Conservation (phyloP, 2,888 invertebrate species). For the Stenodema calcarata region DNA sequence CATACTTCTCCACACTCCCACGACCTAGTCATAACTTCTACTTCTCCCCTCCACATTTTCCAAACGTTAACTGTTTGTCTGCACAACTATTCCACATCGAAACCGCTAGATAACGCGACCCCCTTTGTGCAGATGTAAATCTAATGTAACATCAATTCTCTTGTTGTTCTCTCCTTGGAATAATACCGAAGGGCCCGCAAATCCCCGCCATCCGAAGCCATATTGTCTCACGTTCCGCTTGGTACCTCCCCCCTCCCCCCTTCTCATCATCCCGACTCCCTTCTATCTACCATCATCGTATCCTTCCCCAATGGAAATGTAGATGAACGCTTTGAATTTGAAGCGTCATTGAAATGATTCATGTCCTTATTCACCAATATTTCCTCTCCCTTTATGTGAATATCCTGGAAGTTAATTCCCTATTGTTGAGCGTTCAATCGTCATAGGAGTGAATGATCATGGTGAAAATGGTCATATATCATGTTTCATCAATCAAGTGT, state of each 20-base stretch:
- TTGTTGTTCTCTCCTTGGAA: conserved; percentile 26
- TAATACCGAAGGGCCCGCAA: conserved; percentile 22
- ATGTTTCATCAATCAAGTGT: too few species aligned
- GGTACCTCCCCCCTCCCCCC: not conserved
- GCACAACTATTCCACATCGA: conserved; percentile 28
- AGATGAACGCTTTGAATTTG: not conserved
- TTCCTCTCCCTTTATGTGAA: too few species aligned
- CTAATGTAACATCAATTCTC: conserved; percentile 28
- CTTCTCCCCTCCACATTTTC: not conserved
- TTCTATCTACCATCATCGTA: not conserved
- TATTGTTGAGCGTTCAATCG: too few species aligned
- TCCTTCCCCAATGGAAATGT: not conserved
- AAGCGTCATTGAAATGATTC: not conserved
- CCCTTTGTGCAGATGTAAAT: conserved; percentile 19
- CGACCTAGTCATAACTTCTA: conserved; percentile 20
- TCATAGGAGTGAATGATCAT: too few species aligned
- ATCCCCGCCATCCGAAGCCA: not conserved
- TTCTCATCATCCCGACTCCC: not conserved
- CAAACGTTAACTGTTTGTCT: conserved; percentile 6
- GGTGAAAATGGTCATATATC: too few species aligned
- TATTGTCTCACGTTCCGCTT: conserved; percentile 20
- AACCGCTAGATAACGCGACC: conserved; percentile 19
- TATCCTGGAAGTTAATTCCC: too few species aligned
- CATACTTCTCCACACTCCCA: conserved; percentile 12
- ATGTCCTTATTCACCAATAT: not conserved